Evolutionary conservation across 2,113 vertebrate genomes (phyloP).

Genomic region (Nematolebias whitei): DNA sequence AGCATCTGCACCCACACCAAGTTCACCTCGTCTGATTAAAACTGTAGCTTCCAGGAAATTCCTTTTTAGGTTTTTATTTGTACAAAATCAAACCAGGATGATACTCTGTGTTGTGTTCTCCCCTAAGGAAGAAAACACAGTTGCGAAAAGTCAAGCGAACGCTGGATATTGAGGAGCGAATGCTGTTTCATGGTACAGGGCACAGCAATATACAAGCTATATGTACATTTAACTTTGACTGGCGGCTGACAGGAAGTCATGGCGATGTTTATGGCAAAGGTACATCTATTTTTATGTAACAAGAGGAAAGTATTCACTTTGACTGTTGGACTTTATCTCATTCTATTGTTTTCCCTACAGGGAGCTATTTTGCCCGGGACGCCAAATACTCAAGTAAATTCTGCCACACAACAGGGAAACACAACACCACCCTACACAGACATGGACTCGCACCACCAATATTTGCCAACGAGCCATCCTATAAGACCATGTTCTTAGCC

Average conservation of each 20-base stretch:
- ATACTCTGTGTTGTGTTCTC: conserved; percentile 39
- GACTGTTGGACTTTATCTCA: not conserved
- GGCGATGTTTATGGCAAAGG: conserved; percentile 96
- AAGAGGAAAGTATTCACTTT: not conserved
- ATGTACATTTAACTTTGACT: conserved; percentile 97
- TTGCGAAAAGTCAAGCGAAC: conserved; percentile 90
- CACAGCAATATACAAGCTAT: conserved; percentile 95
- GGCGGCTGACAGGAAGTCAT: conserved; percentile 94
- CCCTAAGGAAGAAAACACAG: conserved; percentile 91
- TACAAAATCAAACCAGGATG: not conserved
- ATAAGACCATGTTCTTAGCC: conserved; percentile 95
- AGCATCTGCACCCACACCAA: not conserved
- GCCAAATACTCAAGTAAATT: conserved; percentile 94
- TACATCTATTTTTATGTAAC: conserved; percentile 55
- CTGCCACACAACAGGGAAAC: conserved; percentile 90
- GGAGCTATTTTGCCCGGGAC: conserved; percentile 94
- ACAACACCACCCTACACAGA: conserved; percentile 84
- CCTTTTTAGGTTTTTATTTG: not conserved
- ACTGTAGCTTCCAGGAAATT: too few species aligned
- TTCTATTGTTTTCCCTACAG: conserved; percentile 69
- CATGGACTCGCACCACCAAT: conserved; percentile 76
- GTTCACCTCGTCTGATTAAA: not conserved
- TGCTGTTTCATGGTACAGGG: conserved; percentile 97
- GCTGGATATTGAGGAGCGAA: conserved; percentile 88
- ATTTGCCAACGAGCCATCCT: conserved; percentile 76